Evolutionary conservation across 2,888 invertebrate species (phyloP).

Genomic region (Aphelenchoides bicaudatus): DNA sequence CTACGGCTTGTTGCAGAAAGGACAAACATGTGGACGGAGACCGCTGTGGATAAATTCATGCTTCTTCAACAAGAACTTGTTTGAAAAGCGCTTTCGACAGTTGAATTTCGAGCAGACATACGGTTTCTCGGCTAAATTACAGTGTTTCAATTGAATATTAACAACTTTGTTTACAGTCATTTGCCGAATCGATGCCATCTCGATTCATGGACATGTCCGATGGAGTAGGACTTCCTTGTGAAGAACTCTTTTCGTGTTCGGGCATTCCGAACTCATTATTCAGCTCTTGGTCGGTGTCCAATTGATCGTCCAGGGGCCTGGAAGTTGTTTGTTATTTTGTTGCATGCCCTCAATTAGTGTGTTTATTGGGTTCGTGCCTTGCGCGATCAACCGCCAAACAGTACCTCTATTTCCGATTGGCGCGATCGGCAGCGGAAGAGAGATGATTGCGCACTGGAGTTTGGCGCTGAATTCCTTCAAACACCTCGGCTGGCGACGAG

Average conservation of each 20-base stretch:
- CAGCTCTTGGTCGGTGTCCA: slow-evolving; percentile 5
- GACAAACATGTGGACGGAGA: slow-evolving; percentile 58
- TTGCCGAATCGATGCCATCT: slow-evolving; percentile 13
- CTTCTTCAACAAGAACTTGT: slow-evolving; percentile 60
- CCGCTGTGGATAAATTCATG: slow-evolving; percentile 61
- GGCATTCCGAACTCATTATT: slow-evolving; percentile 19
- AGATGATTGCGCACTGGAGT: no score
- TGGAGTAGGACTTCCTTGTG: slow-evolving; percentile 32
- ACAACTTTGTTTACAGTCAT: slow-evolving; percentile 2
- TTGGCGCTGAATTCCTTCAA: no score
- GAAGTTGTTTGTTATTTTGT: slow-evolving; percentile 3
- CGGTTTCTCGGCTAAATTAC: slow-evolving; percentile 55
- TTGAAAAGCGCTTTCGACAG: slow-evolving; percentile 58
- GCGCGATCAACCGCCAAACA: not conserved
- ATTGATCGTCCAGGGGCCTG: no score
- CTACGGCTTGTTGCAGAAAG: slow-evolving; percentile 56
- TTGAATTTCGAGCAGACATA: slow-evolving; percentile 52
- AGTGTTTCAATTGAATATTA: not conserved
- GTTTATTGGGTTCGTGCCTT: not conserved
- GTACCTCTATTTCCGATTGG: no score
- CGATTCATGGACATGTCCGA: slow-evolving; percentile 25
- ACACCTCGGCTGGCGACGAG: no score
- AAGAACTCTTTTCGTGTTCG: slow-evolving; percentile 29
- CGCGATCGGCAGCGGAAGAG: no score
- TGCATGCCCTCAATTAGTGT: not conserved